Evolutionary conservation across 2,113 vertebrate genomes (phyloP).

Genomic region (Papio anubis): DNA sequence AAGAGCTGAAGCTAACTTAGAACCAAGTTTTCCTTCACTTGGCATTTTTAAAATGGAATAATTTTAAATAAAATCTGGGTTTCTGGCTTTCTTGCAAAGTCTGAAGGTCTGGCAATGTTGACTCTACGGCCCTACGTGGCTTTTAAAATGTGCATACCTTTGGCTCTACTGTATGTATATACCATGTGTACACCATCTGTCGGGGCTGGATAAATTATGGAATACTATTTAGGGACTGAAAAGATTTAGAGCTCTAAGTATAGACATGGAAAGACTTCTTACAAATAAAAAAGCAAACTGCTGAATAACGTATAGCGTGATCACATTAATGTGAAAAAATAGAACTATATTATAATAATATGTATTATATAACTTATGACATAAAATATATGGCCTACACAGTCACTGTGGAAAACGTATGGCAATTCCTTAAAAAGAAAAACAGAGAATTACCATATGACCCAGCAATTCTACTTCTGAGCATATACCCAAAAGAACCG

Average conservation of each 20-base stretch:
- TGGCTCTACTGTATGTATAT: neutral
- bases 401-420: neutral
- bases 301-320: neutral
- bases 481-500: neutral
- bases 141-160: neutral
- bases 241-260: neutral
- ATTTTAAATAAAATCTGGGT: slow-evolving; percentile 35
- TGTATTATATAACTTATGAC: neutral
- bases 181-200: neutral
- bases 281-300: slow-evolving; percentile 1
- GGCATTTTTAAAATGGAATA: neutral
- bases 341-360: neutral
- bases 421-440: neutral
- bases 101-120: neutral
- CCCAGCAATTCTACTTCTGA: neutral
- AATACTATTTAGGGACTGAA: neutral
- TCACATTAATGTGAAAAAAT: slow-evolving; percentile 18
- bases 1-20: neutral
- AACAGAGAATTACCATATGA: neutral
- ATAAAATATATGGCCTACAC: neutral
- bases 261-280: neutral
- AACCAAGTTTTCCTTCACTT: neutral
- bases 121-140: neutral
- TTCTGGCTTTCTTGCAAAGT: slow-evolving; percentile 36
- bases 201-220: neutral